phyloP scores from a whole-genome alignment of 1,140 invertebrate genomes.

The Catajapyx aquilonaris region DNA sequence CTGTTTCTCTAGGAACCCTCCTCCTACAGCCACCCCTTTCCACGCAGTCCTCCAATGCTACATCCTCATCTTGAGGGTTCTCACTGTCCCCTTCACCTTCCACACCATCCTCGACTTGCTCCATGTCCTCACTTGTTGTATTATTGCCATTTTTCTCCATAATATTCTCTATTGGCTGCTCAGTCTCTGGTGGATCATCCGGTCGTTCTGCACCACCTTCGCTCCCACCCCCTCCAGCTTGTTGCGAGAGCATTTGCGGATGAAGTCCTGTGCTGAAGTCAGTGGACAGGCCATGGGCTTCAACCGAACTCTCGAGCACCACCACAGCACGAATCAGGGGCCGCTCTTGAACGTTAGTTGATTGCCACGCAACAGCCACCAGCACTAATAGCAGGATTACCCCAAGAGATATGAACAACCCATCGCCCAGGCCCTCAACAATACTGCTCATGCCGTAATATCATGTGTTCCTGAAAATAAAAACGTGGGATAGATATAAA shows the following conservation, averaged over 20 bases:
- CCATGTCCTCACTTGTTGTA: too few species aligned
- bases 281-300: neutral
- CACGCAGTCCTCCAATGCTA: neutral
- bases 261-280: slow-evolving; percentile 16
- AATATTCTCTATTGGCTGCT: neutral
- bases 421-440: slow-evolving; percentile 64
- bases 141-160: neutral
- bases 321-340: slow-evolving; percentile 25
- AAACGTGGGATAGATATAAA: too few species aligned
- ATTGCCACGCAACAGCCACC: slow-evolving; percentile 46
- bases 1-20: neutral
- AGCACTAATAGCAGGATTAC: slow-evolving; percentile 34
- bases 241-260: neutral
- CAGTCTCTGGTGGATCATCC: neutral
- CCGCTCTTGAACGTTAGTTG: slow-evolving; percentile 31
- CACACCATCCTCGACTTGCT: neutral
- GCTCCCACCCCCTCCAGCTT: neutral
- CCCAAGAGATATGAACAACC: slow-evolving; percentile 49
- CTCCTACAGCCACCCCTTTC: neutral
- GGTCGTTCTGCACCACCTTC: neutral
- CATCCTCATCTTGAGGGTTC: neutral
- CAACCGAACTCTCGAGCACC: slow-evolving; percentile 25
- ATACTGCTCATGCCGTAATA: too few species aligned
- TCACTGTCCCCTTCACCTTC: slow-evolving; percentile 2
- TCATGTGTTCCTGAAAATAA: too few species aligned